Evolutionary conservation across 2,888 invertebrate species (phyloP), one percentile per base, ranked within the genome.

Genomic region (Tuberolachnus salignus): DNA sequence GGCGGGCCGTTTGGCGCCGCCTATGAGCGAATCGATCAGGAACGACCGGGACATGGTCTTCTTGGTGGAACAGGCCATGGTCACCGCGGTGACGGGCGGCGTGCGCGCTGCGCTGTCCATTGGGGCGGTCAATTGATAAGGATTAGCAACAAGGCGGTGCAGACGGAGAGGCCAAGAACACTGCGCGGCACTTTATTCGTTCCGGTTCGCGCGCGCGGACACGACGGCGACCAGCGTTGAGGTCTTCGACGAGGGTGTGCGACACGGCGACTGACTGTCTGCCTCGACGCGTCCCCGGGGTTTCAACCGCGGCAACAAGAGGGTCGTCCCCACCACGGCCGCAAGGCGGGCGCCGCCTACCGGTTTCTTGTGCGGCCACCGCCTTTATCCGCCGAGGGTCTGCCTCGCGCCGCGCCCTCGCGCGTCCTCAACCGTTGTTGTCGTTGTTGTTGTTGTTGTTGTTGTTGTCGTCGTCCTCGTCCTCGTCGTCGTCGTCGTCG

Each of bases 21-120:
- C 85, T 82, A 94, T 92, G 80, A 94, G 86, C 72, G 93, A 91
- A 84, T 94, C 94, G 84, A 94, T 92, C 80, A 93, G 86, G 84
- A 94, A 94, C 82, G 93, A 93, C 83, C 92, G 90, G 81, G 93
- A 93, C 92, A 93, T 93, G 14, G 72, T 63, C 64, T 74, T 80
- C 63, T 80, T 74, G 63, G 53, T 49, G 0, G 59, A 34, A 53
- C 59, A 34, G 69, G 80, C 81, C 80, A 80, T 80, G 3, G 6
- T 53, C 21, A n/a, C 14, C 0, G 16, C n/a, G 21, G 14, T 16
- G 19, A 44, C 11, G 46, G 14, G 21, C 21, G 13, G 46, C 16
- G 11, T 26, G 21, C 42, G 19, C 63, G 63, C 44, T n/a, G 19
- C 64, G 13, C n/a, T n/a, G n/a, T n/a, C n/a, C n/a, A n/a, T n/a